These are phyloP conservation scores for Drosophila meridionalis DNA, from an alignment of 2,888 invertebrate species.

Conservation along the genomic window DNA sequence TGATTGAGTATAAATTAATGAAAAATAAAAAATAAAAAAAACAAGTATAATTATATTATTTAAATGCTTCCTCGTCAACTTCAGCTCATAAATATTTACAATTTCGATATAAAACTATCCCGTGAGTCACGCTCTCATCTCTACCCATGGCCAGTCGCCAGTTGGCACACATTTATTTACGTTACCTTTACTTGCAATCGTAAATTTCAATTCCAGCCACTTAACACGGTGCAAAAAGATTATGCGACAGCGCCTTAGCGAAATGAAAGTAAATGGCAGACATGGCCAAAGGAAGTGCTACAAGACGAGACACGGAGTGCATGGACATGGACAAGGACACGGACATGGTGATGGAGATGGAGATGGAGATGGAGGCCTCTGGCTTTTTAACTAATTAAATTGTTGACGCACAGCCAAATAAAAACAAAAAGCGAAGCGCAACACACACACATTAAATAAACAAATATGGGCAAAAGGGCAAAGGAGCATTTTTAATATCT, in stretches of 20 bases:
- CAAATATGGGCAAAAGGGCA: slow-evolving; percentile 29
- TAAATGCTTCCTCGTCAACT: no score
- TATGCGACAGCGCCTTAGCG: slow-evolving; percentile 69
- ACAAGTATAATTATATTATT: no score
- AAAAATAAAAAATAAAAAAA: no score
- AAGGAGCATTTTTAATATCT: slow-evolving; percentile 62
- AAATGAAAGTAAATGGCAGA: slow-evolving; percentile 74
- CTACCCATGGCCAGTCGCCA: slow-evolving; percentile 24
- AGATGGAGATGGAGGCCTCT: slow-evolving; percentile 23
- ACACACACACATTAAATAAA: slow-evolving; percentile 27
- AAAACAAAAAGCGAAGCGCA: slow-evolving; percentile 26
- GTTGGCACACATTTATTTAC: slow-evolving; percentile 71
- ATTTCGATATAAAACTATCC: not conserved
- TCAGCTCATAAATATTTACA: not conserved
- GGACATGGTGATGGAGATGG: not conserved
- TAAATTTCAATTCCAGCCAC: slow-evolving; percentile 78
- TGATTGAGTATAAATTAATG: no score
- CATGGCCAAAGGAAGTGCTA: slow-evolving; percentile 36
- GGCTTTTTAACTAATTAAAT: slow-evolving; percentile 74
- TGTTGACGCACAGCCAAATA: slow-evolving; percentile 56
- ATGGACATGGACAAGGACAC: not conserved
- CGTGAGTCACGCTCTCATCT: slow-evolving; percentile 7
- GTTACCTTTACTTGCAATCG: slow-evolving; percentile 70
- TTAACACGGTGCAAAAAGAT: slow-evolving; percentile 71
- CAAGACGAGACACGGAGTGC: slow-evolving; percentile 22